Evolutionary conservation across 2,113 vertebrate genomes (phyloP).

Genomic region (Chloropsis hardwickii): DNA sequence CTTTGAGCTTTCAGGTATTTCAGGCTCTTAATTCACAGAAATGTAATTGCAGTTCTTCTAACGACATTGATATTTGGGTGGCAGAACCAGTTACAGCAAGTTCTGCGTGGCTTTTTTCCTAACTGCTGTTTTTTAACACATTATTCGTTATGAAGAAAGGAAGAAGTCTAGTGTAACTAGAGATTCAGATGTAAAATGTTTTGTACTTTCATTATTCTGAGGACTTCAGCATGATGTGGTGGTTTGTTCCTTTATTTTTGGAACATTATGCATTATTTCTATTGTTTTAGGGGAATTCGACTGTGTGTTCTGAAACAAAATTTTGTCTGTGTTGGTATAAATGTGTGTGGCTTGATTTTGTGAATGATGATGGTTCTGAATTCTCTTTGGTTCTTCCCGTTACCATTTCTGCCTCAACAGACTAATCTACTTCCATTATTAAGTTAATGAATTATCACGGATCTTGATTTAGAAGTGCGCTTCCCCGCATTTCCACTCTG

Average conservation of each 20-base stretch:
- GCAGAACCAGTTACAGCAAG: constrained; percentile 12
- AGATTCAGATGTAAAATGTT: neutral
- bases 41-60: neutral
- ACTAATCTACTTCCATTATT: neutral
- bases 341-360: neutral
- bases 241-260: neutral
- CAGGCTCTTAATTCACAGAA: neutral
- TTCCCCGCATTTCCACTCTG: neutral
- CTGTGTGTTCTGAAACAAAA: neutral
- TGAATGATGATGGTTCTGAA: neutral
- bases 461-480: neutral
- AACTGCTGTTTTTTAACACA: neutral
- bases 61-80: neutral
- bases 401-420: neutral
- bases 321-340: neutral
- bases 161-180: neutral
- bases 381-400: neutral
- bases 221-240: neutral
- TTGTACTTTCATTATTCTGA: neutral
- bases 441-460: neutral
- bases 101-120: neutral
- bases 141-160: neutral
- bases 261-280: neutral
- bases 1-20: constrained; percentile 29
- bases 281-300: neutral